Evolutionary conservation across 2,888 invertebrate species (phyloP), one percentile per base, ranked within the genome.

Genomic region (Clunio marinus): DNA sequence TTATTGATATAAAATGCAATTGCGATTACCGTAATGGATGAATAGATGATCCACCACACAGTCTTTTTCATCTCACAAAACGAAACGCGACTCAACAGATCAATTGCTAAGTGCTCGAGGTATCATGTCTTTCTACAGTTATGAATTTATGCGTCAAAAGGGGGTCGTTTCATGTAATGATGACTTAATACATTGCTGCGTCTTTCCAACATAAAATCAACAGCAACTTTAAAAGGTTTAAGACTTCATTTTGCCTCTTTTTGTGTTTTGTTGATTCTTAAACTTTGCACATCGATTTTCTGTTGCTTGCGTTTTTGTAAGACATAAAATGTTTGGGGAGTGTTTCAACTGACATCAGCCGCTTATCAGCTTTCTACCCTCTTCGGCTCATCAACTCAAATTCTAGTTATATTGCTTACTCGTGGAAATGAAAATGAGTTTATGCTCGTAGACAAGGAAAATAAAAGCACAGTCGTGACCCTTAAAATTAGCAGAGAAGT

Each of bases 321-420:
- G 62, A 62, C 35, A 58, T 58, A 35, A 58, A 62, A 62, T 24
- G 13, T 8, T 62, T 22, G 62, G 62, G 41, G 62, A 41, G 62
- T 62, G 10, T 37, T 20, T 41, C 51, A 22, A 51, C 41, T 37
- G 37, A 41, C 62, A 62, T 62, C 24, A 62, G 37, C 37, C 24
- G 37, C 62, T 62, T 62, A 62, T 62, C 62, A 24, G 37, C 62
- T 37, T 62, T 62, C 41, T n/a, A 13, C 20, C 22, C 13, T 51
- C 59, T 59, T 51, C 20, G 15, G 20, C 59, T 62, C 62, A 62
- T 62, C 62, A 62, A 62, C 17, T 41, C 24, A 24, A 62, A 62
- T 20, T 59, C 59, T 27, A 20, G 10, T 59, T 59, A n/a, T 57
- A 57, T 22, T 25, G 4, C 55, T 13, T 3, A 24, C 3, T 57